phyloP scores from a whole-genome alignment of 53 echinoderm and acorn worm species.

The Paracentrotus lividus region DNA sequence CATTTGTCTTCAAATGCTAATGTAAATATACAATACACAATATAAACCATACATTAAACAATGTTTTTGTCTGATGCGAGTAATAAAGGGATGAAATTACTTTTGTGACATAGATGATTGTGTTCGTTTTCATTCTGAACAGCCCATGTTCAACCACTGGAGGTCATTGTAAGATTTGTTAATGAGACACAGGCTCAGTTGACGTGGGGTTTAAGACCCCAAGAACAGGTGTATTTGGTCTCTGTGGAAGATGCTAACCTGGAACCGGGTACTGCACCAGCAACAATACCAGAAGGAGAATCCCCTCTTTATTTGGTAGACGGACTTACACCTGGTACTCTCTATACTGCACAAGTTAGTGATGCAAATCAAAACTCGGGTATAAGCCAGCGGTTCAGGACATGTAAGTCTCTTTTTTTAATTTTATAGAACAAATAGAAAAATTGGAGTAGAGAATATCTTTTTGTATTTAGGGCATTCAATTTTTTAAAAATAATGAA shows the following conservation, averaged over 20 bases:
- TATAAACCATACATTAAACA: too few species aligned
- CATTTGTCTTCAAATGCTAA: too few species aligned
- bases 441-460: not conserved
- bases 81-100: too few species aligned
- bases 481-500: too few species aligned
- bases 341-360: constrained; percentile 24
- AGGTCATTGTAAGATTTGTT: not conserved
- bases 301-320: not conserved
- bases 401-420: not conserved
- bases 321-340: constrained; percentile 29
- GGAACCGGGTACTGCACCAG: not conserved
- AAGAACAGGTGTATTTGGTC: not conserved
- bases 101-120: too few species aligned
- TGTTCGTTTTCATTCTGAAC: not conserved
- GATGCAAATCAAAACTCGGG: not conserved
- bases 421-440: not conserved
- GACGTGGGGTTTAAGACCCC: constrained; percentile 26
- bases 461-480: not conserved
- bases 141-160: not conserved
- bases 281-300: not conserved
- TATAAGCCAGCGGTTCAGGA: not conserved
- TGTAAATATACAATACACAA: too few species aligned
- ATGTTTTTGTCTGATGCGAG: too few species aligned
- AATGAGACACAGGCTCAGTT: constrained; percentile 45
- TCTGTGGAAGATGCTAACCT: constrained; percentile 46